phyloP scores from a whole-genome alignment of 2,113 vertebrate species.

The Centrocercus urophasianus region DNA sequence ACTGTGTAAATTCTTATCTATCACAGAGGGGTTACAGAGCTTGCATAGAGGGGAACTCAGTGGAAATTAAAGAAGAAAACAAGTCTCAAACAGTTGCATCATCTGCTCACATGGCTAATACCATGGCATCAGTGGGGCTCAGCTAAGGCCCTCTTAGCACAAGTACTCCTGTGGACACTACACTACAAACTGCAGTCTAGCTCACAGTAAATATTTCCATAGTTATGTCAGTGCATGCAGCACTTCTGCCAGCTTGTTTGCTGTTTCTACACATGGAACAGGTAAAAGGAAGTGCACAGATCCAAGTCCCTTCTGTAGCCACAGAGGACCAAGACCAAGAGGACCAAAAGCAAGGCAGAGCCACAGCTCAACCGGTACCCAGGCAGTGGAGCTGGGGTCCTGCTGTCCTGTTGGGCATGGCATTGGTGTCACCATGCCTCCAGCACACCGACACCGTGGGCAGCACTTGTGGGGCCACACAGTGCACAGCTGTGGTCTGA shows the following conservation, averaged over 20 bases:
- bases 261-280: not conserved
- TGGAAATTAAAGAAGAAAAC: not conserved
- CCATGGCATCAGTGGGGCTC: not conserved
- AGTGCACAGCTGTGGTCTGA: not conserved
- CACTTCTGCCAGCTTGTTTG: accelerated
- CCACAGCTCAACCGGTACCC: not conserved
- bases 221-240: accelerated
- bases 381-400: accelerated
- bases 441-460: accelerated
- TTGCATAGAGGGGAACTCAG: not conserved
- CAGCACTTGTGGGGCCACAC: not conserved
- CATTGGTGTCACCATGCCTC: not conserved
- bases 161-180: not conserved
- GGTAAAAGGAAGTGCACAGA: not conserved
- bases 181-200: not conserved
- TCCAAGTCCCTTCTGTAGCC: not conserved
- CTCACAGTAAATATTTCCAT: not conserved
- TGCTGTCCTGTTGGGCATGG: not conserved
- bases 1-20: not conserved
- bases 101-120: not conserved
- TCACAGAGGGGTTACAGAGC: not conserved
- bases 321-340: not conserved
- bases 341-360: not conserved
- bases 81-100: not conserved
- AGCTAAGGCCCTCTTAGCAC: not conserved